Conservation (phyloP, 2,797 vertebrate species). For the Petrocephalus sullivani region DNA sequence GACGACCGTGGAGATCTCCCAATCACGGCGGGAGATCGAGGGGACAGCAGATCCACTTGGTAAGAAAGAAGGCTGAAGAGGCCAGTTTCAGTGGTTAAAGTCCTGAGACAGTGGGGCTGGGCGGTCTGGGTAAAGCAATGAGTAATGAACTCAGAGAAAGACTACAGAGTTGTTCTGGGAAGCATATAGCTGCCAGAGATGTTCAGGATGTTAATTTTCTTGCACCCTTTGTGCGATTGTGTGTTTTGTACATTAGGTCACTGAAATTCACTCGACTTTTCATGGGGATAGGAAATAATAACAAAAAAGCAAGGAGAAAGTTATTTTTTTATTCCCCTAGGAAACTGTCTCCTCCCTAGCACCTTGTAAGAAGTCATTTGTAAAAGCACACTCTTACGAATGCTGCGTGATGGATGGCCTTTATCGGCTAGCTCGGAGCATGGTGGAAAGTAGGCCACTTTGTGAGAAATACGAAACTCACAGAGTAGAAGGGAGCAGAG, state of each 20-base stretch:
- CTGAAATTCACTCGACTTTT: background rate
- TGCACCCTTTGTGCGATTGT: background rate
- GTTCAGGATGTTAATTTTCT: background rate
- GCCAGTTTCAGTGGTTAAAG: background rate
- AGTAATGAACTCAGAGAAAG: background rate
- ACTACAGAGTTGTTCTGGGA: background rate
- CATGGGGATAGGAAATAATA: background rate
- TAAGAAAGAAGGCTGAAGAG: background rate
- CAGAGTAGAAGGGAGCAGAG: background rate
- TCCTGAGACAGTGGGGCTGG: background rate
- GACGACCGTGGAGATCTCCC: background rate
- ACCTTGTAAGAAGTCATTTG: background rate
- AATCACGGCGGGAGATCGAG: background rate
- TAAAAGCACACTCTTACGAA: background rate
- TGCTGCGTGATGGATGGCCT: background rate
- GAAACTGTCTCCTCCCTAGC: background rate
- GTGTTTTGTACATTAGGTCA: background rate
- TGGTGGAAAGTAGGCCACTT: background rate
- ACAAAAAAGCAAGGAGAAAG: background rate
- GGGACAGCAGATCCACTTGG: background rate
- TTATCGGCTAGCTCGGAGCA: background rate
- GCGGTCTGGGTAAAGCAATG: background rate
- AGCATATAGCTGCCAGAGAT: background rate
- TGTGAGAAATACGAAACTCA: background rate
- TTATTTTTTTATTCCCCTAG: background rate